Base-by-base conservation (phyloP, 2,888 invertebrate species). In the Acleris laterana region DNA sequence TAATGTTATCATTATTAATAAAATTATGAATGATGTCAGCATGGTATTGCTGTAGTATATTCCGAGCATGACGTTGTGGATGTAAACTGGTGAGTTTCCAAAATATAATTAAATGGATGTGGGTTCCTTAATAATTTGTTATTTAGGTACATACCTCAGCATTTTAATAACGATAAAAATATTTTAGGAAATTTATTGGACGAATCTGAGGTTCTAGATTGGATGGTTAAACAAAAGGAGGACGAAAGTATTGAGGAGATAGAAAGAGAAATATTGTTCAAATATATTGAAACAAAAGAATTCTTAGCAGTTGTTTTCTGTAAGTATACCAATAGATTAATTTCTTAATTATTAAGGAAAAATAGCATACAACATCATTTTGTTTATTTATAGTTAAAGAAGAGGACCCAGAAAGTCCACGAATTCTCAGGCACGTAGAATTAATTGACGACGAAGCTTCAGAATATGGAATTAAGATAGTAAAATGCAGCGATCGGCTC, bases 171-270 rank as follows among this genome's bases (percentile, higher is more conserved):
- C 73, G 81, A 50, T 82, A 67, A 70, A 82, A 84, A 83, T 74
- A 83, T 93, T 93, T 85, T 91, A 93, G 93, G 93, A 69, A 91
- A 92, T 79, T 89, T 93, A 52, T 83, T 90, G 83, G 96, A 97
- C 79, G 97, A 97, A 87, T 94, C 94, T 56, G 96, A 96, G 83
- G 97, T 98, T 6, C 94, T 98, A 74, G 96, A 96, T 76, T 98
- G 98, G 98, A 97, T 98, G 95, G 94, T 96, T 68, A 96, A 96
- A 84, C 98, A 98, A 85, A 97, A 98, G 83, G 96, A 96, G 84
- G 98, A 98, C 83, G 96, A 97, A 84, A 98, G 97, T 81, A 97
- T 98, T 74, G 97, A 97, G 84, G 96, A 97, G 84, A 97, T 98
- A 70, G 95, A 97, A 79, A 94, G 98, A 77, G 97, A 97, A 58